Evolutionary conservation across 2,113 vertebrate species (phyloP).

Genomic region (Heloderma charlesbogerti): DNA sequence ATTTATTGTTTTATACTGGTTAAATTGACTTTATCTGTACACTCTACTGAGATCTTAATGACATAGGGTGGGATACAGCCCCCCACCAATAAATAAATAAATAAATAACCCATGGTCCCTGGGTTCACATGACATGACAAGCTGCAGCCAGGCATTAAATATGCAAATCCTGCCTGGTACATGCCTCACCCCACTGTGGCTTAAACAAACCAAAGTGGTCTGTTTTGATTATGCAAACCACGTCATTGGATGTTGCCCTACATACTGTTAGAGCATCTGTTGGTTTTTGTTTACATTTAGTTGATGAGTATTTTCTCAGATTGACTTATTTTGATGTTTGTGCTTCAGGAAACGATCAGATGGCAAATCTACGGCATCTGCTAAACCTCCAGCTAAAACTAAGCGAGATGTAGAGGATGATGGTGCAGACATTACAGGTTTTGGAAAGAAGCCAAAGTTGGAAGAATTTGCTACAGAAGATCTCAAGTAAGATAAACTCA

Average conservation of each 20-base stretch:
- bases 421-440: slow-evolving; percentile 77
- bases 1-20: too few relatives aligned
- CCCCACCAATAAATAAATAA: too few relatives aligned
- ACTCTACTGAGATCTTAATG: too few relatives aligned
- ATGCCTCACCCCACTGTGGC: too few relatives aligned
- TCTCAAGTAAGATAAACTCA: slow-evolving; percentile 80
- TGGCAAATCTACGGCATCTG: slow-evolving; percentile 61
- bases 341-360: slow-evolving; percentile 78
- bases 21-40: too few relatives aligned
- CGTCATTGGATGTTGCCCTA: neutral
- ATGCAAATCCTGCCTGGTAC: too few relatives aligned
- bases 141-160: too few relatives aligned
- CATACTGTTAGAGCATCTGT: neutral
- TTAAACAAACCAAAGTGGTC: too few relatives aligned
- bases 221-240: too few relatives aligned
- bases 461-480: slow-evolving; percentile 84
- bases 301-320: neutral
- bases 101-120: too few relatives aligned
- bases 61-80: too few relatives aligned
- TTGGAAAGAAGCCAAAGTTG: slow-evolving; percentile 86
- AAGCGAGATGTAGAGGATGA: slow-evolving; percentile 84
- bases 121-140: too few relatives aligned
- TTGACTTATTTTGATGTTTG: neutral
- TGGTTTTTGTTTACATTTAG: neutral
- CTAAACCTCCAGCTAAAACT: slow-evolving; percentile 50